Evolutionary conservation across 2,113 vertebrate genomes (phyloP).

Genomic region (Podocnemis expansa): DNA sequence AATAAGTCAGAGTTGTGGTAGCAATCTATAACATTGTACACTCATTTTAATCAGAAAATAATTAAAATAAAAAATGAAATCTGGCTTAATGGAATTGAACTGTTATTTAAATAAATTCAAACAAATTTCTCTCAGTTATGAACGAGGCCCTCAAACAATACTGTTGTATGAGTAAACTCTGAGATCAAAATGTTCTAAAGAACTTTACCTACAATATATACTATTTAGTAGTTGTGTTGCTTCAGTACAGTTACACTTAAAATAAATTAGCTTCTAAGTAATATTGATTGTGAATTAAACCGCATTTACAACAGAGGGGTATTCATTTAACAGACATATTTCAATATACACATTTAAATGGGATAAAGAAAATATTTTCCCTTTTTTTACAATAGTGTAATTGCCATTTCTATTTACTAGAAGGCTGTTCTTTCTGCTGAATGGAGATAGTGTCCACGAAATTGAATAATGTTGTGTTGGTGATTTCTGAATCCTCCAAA

Average conservation of each 20-base stretch:
- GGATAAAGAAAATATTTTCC: background rate
- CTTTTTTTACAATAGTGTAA: background rate
- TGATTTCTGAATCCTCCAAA: background rate
- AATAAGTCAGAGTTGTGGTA: background rate
- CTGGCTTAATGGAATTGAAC: background rate
- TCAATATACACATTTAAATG: background rate
- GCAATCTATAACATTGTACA: background rate
- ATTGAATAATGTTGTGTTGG: background rate
- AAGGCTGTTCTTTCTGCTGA: background rate
- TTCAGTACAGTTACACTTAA: background rate
- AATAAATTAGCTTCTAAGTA: constrained; percentile 18
- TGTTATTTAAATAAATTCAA: background rate
- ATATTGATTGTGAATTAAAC: background rate
- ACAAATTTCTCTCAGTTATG: background rate
- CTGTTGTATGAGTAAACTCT: background rate
- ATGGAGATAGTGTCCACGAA: background rate
- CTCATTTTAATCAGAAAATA: background rate
- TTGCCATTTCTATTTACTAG: background rate
- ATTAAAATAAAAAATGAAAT: background rate
- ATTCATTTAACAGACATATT: background rate
- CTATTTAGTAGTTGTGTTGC: background rate
- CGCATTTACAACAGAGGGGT: background rate
- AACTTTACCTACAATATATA: background rate
- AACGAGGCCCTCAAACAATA: background rate
- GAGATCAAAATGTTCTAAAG: background rate